Evolutionary conservation across 2,888 invertebrate genomes (phyloP).

Genomic region (Charanyca ferruginea): DNA sequence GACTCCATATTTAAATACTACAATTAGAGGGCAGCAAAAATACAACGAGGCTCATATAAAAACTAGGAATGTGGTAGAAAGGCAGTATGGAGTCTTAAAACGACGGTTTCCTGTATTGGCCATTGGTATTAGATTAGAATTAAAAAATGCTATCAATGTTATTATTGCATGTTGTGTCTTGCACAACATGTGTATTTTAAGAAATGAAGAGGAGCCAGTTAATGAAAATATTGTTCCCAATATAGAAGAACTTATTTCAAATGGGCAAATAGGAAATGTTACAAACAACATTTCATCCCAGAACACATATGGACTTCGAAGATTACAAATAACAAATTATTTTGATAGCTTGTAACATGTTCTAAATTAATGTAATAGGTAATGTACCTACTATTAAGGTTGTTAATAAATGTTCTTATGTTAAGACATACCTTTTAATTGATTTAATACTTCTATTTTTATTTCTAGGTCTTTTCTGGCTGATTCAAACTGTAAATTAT

Average conservation of each 20-base stretch:
- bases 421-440: constrained; percentile 12
- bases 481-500: not conserved
- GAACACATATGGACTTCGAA: not conserved
- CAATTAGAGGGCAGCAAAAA: constrained; percentile 15
- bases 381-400: not conserved
- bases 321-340: constrained; percentile 12
- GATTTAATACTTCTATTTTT: constrained; percentile 10
- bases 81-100: constrained; percentile 24
- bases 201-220: not conserved
- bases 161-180: constrained; percentile 12
- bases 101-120: constrained; percentile 14
- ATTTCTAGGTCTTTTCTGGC: constrained; percentile 13
- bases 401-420: not conserved
- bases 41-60: constrained; percentile 22
- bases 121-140: constrained; percentile 5
- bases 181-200: constrained; percentile 17
- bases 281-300: not conserved
- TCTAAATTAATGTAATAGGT: not conserved
- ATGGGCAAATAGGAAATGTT: constrained; percentile 1
- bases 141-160: not conserved
- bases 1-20: constrained; percentile 11
- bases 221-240: constrained; percentile 14
- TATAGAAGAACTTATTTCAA: constrained; percentile 7
- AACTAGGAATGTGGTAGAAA: constrained; percentile 20
- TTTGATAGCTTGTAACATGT: not conserved